A percentile compares a stretch with the other conserved stretches of the same genome.
Conservation (phyloP, 2,113 vertebrate genomes). For the Acanthochromis polyacanthus region DNA sequence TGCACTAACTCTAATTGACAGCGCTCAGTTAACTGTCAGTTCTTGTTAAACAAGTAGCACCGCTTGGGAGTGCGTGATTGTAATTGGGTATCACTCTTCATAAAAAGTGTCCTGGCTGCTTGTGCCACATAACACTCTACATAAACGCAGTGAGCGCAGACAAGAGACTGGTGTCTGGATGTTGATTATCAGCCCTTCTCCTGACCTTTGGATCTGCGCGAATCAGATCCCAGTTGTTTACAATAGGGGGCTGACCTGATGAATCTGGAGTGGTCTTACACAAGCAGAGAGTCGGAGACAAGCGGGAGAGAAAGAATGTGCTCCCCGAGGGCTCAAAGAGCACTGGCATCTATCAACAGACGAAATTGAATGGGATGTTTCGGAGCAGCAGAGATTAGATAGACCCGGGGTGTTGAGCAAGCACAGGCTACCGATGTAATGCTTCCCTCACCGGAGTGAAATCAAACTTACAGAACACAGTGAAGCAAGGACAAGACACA, state of each 20-base stretch:
- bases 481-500: slow-evolving; percentile 26
- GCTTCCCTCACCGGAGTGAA: slow-evolving; percentile 43
- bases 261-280: slow-evolving; percentile 59
- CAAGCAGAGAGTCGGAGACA: slow-evolving; percentile 38
- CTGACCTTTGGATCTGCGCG: slow-evolving; percentile 67
- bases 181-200: slow-evolving; percentile 59
- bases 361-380: slow-evolving; percentile 79
- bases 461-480: slow-evolving; percentile 54
- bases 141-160: not conserved
- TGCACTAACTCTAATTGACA: slow-evolving; percentile 33
- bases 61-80: slow-evolving; percentile 1
- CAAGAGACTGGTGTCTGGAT: slow-evolving; percentile 11
- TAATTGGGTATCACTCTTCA: slow-evolving; percentile 57
- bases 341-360: slow-evolving; percentile 69
- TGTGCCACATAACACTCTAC: not conserved
- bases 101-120: slow-evolving; percentile 9
- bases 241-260: slow-evolving; percentile 61
- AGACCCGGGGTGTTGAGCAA: slow-evolving; percentile 60
- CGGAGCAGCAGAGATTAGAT: slow-evolving; percentile 73
- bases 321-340: slow-evolving; percentile 73
- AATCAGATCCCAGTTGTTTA: slow-evolving; percentile 68
- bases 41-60: slow-evolving; percentile 24
- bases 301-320: slow-evolving; percentile 45
- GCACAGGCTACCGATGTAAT: slow-evolving; percentile 46
- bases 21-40: slow-evolving; percentile 54